Evolutionary conservation across 53 echinoderm and acorn worm genomes (phyloP).

Genomic region (Stichopus horrens): DNA sequence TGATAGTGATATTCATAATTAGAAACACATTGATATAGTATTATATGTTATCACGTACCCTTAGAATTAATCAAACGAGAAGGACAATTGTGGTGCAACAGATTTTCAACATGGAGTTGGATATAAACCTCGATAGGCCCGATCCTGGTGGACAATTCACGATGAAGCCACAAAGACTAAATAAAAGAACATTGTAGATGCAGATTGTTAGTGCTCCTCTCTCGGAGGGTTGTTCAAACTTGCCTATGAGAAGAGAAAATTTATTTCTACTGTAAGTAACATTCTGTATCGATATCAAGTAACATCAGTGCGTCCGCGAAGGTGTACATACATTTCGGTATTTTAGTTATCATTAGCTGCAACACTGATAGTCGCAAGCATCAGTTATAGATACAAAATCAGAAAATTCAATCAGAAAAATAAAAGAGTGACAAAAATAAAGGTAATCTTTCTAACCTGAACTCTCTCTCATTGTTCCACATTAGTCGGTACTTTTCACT

Average conservation of each 20-base stretch:
- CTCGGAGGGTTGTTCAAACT: not conserved
- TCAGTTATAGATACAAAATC: no score
- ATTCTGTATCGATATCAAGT: not conserved
- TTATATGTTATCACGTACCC: not conserved
- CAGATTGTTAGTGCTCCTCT: not conserved
- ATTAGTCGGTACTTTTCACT: no score
- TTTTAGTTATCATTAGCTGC: no score
- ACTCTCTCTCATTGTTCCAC: no score
- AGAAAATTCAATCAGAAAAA: no score
- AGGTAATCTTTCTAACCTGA: no score
- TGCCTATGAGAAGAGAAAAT: not conserved
- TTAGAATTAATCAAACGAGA: not conserved
- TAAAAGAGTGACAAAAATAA: no score
- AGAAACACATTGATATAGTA: not conserved
- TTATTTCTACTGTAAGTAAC: not conserved
- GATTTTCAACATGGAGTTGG: not conserved
- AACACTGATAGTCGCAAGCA: no score
- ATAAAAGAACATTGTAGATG: not conserved
- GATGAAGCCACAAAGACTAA: constrained; percentile 14
- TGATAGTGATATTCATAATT: no score
- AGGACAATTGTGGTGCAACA: constrained; percentile 13
- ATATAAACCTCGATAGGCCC: not conserved
- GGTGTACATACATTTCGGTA: no score
- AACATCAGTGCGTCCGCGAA: no score
- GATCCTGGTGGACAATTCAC: not conserved